phyloP scores from a whole-genome alignment of 2,888 invertebrate species.

The Candidula unifasciata region DNA sequence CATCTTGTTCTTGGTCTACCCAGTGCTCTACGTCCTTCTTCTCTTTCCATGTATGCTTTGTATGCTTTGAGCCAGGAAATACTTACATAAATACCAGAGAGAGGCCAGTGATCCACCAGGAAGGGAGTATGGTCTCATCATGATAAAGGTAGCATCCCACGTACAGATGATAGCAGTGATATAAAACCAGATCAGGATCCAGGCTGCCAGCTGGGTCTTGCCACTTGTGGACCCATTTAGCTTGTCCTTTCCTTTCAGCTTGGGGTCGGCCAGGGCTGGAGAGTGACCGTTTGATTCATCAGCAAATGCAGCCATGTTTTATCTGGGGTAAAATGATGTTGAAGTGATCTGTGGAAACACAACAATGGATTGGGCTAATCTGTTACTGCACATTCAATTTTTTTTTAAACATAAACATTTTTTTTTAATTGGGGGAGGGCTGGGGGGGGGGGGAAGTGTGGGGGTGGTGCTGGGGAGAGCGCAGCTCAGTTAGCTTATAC shows the following conservation, averaged over 20 bases:
- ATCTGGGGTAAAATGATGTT: not conserved
- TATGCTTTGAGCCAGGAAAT: not conserved
- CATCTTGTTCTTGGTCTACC: too few relatives aligned
- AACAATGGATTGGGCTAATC: not conserved
- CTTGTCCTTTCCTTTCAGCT: not conserved
- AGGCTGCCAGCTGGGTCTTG: constrained; percentile 56
- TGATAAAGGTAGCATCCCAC: constrained; percentile 70
- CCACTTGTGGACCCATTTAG: not conserved
- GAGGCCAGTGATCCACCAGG: constrained; percentile 61
- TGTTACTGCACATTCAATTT: too few relatives aligned
- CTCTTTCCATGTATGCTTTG: too few relatives aligned
- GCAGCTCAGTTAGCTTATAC: too few relatives aligned
- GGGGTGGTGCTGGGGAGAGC: too few relatives aligned
- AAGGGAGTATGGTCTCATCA: constrained; percentile 66
- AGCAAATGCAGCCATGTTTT: too few relatives aligned
- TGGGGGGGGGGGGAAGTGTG: too few relatives aligned
- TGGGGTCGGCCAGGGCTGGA: too few relatives aligned
- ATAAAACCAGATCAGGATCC: constrained; percentile 68
- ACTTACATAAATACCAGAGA: constrained; percentile 67
- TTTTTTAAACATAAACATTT: too few relatives aligned
- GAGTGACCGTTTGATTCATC: not conserved
- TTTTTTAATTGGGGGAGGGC: too few relatives aligned
- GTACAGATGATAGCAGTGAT: constrained; percentile 64
- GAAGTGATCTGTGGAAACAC: not conserved
- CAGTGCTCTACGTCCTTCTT: too few relatives aligned